phyloP scores from a whole-genome alignment of 2,888 invertebrate genomes.

The Poecilobothrus nobilitatus region DNA sequence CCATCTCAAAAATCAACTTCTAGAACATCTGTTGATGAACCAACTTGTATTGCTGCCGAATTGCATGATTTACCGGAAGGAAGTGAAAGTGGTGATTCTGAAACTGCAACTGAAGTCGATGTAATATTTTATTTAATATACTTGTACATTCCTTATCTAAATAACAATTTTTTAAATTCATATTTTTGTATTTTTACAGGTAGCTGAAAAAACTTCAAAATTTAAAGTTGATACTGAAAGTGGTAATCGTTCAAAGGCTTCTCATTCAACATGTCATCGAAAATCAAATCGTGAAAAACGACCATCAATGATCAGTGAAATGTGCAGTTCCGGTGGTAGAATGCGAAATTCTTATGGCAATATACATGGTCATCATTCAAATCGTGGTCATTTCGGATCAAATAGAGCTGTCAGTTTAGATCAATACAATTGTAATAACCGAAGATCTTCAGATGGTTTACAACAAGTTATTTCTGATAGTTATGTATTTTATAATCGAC shows the following conservation, averaged over 20 bases:
- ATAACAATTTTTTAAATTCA: neutral
- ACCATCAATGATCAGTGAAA: conserved; percentile 44
- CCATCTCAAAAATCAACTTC: conserved; percentile 46
- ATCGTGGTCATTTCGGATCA: conserved; percentile 42
- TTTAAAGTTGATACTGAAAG: conserved; percentile 67
- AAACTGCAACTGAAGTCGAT: conserved; percentile 64
- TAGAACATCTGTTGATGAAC: conserved; percentile 48
- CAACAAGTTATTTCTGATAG: conserved; percentile 44
- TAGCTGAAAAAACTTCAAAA: conserved; percentile 62
- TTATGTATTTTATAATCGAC: conserved; percentile 43
- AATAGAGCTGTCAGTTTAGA: conserved; percentile 44
- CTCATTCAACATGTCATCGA: conserved; percentile 52
- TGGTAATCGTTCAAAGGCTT: conserved; percentile 51
- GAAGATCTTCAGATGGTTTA: conserved; percentile 42
- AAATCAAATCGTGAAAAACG: conserved; percentile 59
- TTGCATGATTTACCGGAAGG: conserved; percentile 51
- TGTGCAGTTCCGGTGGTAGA: conserved; percentile 42
- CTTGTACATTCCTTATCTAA: neutral
- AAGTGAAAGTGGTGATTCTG: conserved; percentile 54
- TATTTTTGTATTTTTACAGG: conserved; percentile 32
- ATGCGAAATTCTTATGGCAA: conserved; percentile 44
- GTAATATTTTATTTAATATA: conserved; percentile 42
- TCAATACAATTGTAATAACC: conserved; percentile 43
- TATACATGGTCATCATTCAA: conserved; percentile 41
- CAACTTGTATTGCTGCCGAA: conserved; percentile 43